Evolutionary conservation across 2,797 vertebrate genomes (phyloP).

Genomic region (Gila robusta): DNA sequence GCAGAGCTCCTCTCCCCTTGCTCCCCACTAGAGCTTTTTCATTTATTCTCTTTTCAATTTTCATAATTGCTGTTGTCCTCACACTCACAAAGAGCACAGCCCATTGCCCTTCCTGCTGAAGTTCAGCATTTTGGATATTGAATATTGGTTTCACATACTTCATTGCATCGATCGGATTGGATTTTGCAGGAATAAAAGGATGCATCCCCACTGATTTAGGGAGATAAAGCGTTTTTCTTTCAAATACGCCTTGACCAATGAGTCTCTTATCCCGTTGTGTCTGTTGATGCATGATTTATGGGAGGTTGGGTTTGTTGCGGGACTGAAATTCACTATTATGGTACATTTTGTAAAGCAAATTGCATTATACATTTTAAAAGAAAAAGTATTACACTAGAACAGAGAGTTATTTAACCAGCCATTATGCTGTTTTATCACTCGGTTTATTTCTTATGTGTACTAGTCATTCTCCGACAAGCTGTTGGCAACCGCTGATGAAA

Average conservation of each 20-base stretch:
- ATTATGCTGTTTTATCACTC: conserved; percentile 60
- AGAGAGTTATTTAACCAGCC: conserved; percentile 54
- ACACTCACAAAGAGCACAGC: conserved; percentile 73
- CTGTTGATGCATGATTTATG: conserved; percentile 34
- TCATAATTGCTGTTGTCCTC: conserved; percentile 77
- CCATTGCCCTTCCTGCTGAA: neutral
- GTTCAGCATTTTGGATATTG: conserved; percentile 49
- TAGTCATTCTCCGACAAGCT: conserved; percentile 54
- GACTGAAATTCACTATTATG: conserved; percentile 6
- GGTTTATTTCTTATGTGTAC: conserved; percentile 50
- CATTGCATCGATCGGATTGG: conserved; percentile 8
- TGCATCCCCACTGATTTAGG: conserved; percentile 23
- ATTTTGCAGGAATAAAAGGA: conserved; percentile 43
- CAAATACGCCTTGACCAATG: conserved; percentile 19
- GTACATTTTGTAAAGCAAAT: conserved; percentile 31
- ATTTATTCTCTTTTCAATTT: conserved; percentile 78
- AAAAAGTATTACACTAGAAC: conserved; percentile 36
- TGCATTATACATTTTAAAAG: conserved; percentile 46
- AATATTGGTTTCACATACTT: conserved; percentile 56
- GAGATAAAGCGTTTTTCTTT: conserved; percentile 26
- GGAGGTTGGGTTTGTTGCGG: conserved; percentile 19
- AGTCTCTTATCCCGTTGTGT: neutral
- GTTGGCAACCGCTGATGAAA: conserved; percentile 56
- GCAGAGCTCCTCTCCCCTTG: conserved; percentile 70
- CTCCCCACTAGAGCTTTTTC: conserved; percentile 63